Evolutionary conservation across 1,140 invertebrate genomes (phyloP).

Genomic region (Drosophila sechellia): DNA sequence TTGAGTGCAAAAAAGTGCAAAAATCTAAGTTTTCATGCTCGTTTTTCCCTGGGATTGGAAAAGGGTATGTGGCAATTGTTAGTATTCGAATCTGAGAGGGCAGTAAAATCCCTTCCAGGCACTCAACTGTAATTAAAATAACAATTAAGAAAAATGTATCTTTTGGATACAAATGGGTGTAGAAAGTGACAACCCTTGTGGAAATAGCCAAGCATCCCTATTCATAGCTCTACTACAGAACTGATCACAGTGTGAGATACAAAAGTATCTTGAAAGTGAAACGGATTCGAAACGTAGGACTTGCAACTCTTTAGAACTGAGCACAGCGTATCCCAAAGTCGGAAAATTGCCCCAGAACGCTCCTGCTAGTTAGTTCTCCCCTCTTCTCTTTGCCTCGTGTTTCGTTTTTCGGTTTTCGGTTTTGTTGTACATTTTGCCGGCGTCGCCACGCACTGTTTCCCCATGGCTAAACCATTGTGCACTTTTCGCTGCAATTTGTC

Average conservation of each 20-base stretch:
- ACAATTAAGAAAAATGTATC: not conserved
- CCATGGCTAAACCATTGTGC: constrained; percentile 64
- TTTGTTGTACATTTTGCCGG: constrained; percentile 43
- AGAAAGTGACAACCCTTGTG: too few species aligned
- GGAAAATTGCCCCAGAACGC: constrained; percentile 8
- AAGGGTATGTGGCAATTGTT: constrained; percentile 25
- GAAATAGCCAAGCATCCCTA: not conserved
- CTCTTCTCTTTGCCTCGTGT: constrained; percentile 17
- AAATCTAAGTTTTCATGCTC: constrained; percentile 54
- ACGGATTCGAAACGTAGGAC: too few species aligned
- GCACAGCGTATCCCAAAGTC: constrained; percentile 4
- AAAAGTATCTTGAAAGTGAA: not conserved
- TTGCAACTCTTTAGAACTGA: not conserved
- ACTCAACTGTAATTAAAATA: too few species aligned
- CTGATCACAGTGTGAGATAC: not conserved
- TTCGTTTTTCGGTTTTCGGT: constrained; percentile 30
- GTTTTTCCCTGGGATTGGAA: constrained; percentile 3
- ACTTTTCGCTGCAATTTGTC: constrained; percentile 79
- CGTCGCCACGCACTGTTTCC: constrained; percentile 75
- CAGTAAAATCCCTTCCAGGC: not conserved
- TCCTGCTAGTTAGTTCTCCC: constrained; percentile 1
- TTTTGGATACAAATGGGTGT: not conserved
- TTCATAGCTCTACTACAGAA: not conserved
- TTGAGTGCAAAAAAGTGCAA: constrained; percentile 64
- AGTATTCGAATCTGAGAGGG: not conserved